Base-by-base conservation (phyloP, 2,113 vertebrate genomes). In the Benitochromis conjunctus region DNA sequence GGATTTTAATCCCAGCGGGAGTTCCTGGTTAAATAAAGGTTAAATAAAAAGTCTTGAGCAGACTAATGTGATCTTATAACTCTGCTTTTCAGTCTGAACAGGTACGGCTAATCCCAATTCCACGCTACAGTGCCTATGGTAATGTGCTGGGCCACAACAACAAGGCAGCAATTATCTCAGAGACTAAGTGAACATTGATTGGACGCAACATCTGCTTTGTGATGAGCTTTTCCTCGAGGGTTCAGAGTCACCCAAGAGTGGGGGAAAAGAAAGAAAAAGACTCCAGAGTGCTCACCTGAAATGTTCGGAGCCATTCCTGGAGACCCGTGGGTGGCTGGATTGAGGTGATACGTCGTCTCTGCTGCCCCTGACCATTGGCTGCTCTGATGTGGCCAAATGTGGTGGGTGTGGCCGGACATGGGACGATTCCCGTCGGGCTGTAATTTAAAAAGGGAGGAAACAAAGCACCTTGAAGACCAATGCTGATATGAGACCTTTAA, bases 251-350 rank as follows among this genome's bases (percentile, higher is more conserved):
- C 62, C 77, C 58, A 26, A 24, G 19, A 38, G 34, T 38, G 34
- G 60, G 60, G 1, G 0, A 6, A 46, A 46, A 69, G 60, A 74
- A 18, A 8, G 26, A 4, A 18, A 29, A 38, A 31, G 16, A 18
- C 24, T 80, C 26, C 3, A 7, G 2, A 9, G 76, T 9, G 57
- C 86, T 97, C 92, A 99, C 99, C 98, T 99, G 99, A 96, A 99
- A 99, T 95, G 98, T 99, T 87, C 98, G 98, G 94, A 99, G 97
- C 99, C 99, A 99, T 92, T 99, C 99, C 88, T 99, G 98, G 82
- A 99, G 98, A 94, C 98, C 98, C 1, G 98, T 96, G 0, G 99
- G 99, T 4, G 99, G 98, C 88, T 99, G 98, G 90, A 99, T 98
- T 81, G 98, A 98, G 91, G 98, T 98, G 90, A 99, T 98, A 43